A percentile compares a stretch with the other conserved stretches of the same genome.
Conservation (phyloP, 1,140 invertebrate genomes). For the Cydia amplana region DNA sequence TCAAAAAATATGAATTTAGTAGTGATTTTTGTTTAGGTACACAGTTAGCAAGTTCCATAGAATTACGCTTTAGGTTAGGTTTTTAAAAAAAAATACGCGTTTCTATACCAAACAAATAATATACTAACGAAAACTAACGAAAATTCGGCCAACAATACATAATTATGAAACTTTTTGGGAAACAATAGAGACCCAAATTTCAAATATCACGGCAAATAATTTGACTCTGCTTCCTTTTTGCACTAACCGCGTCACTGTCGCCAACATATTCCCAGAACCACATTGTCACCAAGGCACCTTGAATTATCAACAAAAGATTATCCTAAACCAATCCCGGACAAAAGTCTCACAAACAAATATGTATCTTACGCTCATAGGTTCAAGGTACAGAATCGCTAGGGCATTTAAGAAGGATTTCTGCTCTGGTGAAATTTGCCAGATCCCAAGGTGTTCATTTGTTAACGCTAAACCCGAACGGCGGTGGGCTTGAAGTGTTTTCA, state of each 20-base stretch:
- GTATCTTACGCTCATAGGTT: slow-evolving; percentile 35
- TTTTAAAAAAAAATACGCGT: no score
- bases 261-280: slow-evolving; percentile 49
- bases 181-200: no score
- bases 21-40: no score
- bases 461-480: slow-evolving; percentile 41
- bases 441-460: slow-evolving; percentile 66
- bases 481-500: slow-evolving; percentile 53
- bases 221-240: slow-evolving; percentile 6
- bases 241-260: neutral
- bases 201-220: no score
- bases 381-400: neutral
- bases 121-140: no score
- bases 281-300: slow-evolving; percentile 48
- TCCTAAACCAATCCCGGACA: slow-evolving; percentile 45
- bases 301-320: slow-evolving; percentile 72
- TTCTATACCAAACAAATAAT: no score
- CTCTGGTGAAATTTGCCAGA: slow-evolving; percentile 42
- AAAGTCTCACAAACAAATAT: slow-evolving; percentile 42
- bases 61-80: no score
- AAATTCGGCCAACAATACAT: no score
- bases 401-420: neutral
- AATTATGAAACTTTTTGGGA: no score
- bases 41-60: no score
- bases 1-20: no score